Conservation (phyloP, 2,113 vertebrate genomes). For the Ceratotherium simum region DNA sequence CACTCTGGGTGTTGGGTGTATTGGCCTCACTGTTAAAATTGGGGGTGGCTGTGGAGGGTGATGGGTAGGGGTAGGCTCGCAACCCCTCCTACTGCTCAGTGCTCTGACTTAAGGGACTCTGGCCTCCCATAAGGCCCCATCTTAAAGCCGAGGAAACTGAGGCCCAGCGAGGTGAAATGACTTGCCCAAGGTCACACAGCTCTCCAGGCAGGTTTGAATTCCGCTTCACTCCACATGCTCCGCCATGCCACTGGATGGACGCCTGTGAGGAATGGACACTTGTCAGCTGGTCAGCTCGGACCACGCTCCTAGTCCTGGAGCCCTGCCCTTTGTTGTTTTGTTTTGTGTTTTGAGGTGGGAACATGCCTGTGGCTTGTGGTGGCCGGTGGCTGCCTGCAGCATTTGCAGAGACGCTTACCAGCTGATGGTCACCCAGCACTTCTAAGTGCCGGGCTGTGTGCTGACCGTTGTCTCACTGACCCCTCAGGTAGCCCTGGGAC, state of each 20-base stretch:
- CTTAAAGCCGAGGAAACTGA: background rate
- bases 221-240: background rate
- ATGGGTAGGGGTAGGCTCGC: background rate
- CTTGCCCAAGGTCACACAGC: background rate
- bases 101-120: background rate
- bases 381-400: background rate
- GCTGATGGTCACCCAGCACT: background rate
- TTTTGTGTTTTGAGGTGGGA: background rate
- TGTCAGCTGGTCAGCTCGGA: background rate
- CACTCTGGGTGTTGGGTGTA: background rate
- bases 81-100: background rate
- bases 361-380: background rate
- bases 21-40: background rate
- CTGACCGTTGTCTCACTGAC: background rate
- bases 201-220: background rate
- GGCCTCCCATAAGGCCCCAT: background rate
- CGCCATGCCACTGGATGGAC: rapidly evolving
- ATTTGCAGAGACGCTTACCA: background rate
- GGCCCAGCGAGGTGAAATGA: background rate
- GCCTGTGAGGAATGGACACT: background rate
- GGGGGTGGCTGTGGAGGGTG: background rate
- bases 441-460: background rate
- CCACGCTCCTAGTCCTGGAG: background rate
- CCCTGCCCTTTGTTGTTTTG: background rate
- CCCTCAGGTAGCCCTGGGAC: too few relatives aligned